Base-by-base conservation (phyloP, 2,888 invertebrate species). In the Loripinus fragilis region DNA sequence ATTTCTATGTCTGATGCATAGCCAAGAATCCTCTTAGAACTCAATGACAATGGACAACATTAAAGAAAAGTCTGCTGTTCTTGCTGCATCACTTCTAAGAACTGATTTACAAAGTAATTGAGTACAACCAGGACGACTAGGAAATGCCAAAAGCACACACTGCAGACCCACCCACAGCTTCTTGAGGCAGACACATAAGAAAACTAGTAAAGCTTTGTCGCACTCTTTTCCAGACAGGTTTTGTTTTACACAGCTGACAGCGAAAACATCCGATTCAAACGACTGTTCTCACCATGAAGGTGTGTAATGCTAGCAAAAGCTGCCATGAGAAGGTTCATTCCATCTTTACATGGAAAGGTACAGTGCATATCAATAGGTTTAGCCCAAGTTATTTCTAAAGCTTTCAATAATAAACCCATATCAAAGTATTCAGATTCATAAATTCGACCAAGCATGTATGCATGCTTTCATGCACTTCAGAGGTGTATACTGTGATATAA, bases 201-300 rank as follows among this genome's bases (percentile, higher is more conserved):
- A 52, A 25, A 25, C 52, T 52, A 7, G 52, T 25, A 52, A 25
- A 52, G 52, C 25, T 52, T 52, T 52, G 25, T 52, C 52, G 25
- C 2, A 52, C 5, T 52, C 52, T 52, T 23, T 52, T 25, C 52
- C 52, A 25, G 52, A 52, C 25, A 23, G 25, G 3, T 20, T 52
- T 23, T 52, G 23, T 25, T 17, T 12, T 52, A 23, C 52, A 52
- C 25, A 25, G 23, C 45, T 20, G 2, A 45, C 45, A 45, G 45
- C 52, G 25, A 52, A 52, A n/a, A 52, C 52, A 20, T 48, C 48
- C 12, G 52, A 52, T 52, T 52, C 52, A 52, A 52, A 52, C 52
- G 25, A 25, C 52, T 25, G 52, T 52, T 52, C 52, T 48, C 48
- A 48, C 17, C 48, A 48, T 48, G 20, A 17, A 48, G 52, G 52